Conservation (phyloP, 2,888 invertebrate species). For the Kryphioiulus occultus region DNA sequence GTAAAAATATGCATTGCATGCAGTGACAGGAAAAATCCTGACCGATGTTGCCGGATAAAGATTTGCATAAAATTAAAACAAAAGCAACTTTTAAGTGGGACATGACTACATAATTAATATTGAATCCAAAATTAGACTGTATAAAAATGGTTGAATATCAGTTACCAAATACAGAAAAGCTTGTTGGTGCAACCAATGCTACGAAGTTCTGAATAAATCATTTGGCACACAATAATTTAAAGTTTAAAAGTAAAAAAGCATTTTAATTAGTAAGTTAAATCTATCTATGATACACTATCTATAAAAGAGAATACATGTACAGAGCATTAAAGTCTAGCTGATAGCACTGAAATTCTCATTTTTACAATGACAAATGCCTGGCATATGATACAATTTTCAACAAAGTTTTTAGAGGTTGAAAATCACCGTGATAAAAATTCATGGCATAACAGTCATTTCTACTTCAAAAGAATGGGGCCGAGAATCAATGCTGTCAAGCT, state of each 20-base stretch:
- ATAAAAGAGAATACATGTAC: neutral
- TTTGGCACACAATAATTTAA: neutral
- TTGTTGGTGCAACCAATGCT: too few species aligned
- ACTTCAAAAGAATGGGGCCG: neutral
- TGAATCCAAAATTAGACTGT: neutral
- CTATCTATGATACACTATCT: neutral
- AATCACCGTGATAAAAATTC: too few species aligned
- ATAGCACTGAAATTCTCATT: neutral
- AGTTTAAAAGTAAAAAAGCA: conserved; percentile 13
- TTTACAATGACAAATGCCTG: neutral
- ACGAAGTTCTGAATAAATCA: too few species aligned
- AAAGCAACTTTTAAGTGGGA: neutral
- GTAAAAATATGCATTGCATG: neutral
- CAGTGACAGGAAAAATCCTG: neutral
- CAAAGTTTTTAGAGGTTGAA: too few species aligned
- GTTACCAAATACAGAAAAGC: neutral
- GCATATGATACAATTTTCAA: too few species aligned
- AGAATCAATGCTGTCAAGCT: neutral
- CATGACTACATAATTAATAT: neutral
- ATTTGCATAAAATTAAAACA: neutral
- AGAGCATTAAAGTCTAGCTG: neutral
- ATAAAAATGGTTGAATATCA: neutral
- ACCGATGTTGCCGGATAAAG: neutral
- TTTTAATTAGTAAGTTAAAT: conserved; percentile 8
- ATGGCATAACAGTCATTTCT: too few species aligned